Evolutionary conservation across 2,113 vertebrate species (phyloP).

Genomic region (Crotalus viridis): DNA sequence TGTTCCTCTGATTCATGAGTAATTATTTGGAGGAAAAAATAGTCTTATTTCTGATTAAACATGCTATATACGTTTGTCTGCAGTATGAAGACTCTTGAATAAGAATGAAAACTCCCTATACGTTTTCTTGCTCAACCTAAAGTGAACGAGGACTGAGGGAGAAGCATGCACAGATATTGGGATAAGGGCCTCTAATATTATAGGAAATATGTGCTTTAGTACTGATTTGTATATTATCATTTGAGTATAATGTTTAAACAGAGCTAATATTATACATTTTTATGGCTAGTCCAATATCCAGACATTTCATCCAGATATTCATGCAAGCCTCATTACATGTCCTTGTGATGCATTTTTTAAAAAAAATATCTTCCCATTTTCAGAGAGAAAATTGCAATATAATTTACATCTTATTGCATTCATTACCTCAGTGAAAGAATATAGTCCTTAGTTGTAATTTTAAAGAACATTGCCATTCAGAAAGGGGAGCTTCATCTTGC

Average conservation of each 20-base stretch:
- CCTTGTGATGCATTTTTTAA: neutral
- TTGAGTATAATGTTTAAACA: neutral
- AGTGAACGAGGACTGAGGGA: neutral
- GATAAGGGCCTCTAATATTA: neutral
- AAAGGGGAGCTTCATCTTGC: neutral
- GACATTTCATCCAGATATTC: neutral
- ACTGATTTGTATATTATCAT: neutral
- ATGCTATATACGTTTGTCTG: neutral
- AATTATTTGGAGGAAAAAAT: neutral
- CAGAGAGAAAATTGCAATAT: constrained; percentile 7
- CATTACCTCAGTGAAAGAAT: neutral
- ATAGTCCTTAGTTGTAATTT: constrained; percentile 5
- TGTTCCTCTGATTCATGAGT: neutral
- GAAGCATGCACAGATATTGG: neutral
- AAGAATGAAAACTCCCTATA: neutral
- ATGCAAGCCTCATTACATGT: constrained; percentile 3
- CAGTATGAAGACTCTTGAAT: neutral
- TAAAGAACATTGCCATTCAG: neutral
- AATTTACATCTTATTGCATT: constrained; percentile 27
- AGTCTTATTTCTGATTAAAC: neutral
- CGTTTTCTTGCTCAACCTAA: neutral
- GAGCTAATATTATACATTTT: neutral
- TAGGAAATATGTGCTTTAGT: neutral
- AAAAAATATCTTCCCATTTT: neutral
- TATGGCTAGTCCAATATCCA: neutral